Evolutionary conservation across 1,140 invertebrate genomes (phyloP), one percentile per base, ranked within the genome.

Genomic region (Trachelipus rathkii): DNA sequence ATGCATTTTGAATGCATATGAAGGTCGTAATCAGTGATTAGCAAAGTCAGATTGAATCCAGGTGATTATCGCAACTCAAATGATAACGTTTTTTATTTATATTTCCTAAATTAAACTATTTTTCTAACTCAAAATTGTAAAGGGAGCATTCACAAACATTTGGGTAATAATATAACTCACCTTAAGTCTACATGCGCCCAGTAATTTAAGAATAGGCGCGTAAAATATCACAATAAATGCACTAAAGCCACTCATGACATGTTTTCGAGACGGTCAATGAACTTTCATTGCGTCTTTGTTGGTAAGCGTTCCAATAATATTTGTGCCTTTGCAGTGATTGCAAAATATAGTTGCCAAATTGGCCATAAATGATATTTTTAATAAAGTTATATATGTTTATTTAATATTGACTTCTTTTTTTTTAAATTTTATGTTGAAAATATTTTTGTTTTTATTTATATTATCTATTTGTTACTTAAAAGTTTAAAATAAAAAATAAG

Each of bases 221-320:
- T 74, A 73, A 76, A 76, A 76, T 76, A 76, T 79, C 74, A 76
- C 75, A 79, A 76, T 76, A 79, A 45, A 66, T 74, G 78, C 78
- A 79, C 78, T 76, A 50, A 74, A 74, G 75, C 78, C 78, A 79
- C 78, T 79, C 78, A 79, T 79, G 78, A 79, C 78, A 79, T 79
- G 78, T 79, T 79, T 76, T 79, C 78, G 71, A 79, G 78, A 79
- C 78, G 78, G 78, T 79, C 78, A 79, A 76, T 79, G 78, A 79
- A 79, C 78, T 74, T 74, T 60, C 68, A 76, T 74, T 79, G 78
- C 78, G 78, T 79, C 78, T 79, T 79, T 79, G 78, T 79, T 76
- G 75, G 71, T 72, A 44, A 74, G 45, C 46, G 77, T 79, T 79
- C 77, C 77, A 79, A 73, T 73, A 76, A 72, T 79, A 66, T 74